Evolutionary conservation across 1,140 invertebrate genomes (phyloP).

Genomic region (Protaetia brevitarsis): DNA sequence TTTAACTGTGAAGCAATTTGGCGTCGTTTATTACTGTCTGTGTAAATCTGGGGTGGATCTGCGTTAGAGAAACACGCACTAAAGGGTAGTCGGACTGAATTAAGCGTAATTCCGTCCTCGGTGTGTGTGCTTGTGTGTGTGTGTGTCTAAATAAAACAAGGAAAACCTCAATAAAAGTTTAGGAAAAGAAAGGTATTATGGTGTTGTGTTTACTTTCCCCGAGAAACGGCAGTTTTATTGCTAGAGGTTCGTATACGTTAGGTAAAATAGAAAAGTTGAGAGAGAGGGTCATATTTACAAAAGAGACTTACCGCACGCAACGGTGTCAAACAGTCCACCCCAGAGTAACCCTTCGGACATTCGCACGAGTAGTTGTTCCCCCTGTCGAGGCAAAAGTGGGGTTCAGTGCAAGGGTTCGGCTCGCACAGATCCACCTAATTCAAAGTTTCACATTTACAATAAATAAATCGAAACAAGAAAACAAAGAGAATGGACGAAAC

Average conservation of each 20-base stretch:
- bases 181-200: neutral
- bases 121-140: too few relatives aligned
- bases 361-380: conserved; percentile 71
- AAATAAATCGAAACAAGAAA: too few relatives aligned
- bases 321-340: conserved; percentile 58
- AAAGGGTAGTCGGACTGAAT: too few relatives aligned
- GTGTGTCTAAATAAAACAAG: neutral
- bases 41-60: too few relatives aligned
- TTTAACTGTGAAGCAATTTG: too few relatives aligned
- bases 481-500: too few relatives aligned
- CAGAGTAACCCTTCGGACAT: conserved; percentile 67
- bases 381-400: conserved; percentile 63
- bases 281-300: conserved; percentile 11
- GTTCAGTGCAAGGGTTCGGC: conserved; percentile 64
- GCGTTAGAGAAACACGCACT: too few relatives aligned
- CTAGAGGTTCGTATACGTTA: neutral
- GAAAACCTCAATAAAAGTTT: neutral
- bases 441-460: conserved; percentile 23
- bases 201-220: neutral
- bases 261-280: conserved; percentile 7
- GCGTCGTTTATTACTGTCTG: too few relatives aligned
- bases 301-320: conserved; percentile 50
- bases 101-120: too few relatives aligned
- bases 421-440: conserved; percentile 67
- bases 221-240: neutral